Percentiles rank a stretch among this genome's conserved stretches.
These are phyloP conservation scores for Styela clava DNA, from an alignment of 23 tunicate genomes.

Conservation along the genomic window DNA sequence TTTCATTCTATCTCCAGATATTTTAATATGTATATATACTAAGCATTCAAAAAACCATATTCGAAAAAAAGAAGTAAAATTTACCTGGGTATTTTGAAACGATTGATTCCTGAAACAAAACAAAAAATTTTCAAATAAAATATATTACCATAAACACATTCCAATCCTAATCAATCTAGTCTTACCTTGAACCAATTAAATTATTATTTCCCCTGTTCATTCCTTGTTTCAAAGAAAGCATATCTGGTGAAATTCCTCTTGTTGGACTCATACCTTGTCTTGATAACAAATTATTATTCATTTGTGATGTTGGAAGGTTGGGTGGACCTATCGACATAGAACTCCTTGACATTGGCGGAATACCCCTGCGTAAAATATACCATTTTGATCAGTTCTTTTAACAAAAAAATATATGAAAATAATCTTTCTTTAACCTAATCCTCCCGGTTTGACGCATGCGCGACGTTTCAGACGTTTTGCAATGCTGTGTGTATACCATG, in stretches of 20 bases:
- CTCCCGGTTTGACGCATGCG: no score
- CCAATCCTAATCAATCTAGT: not conserved
- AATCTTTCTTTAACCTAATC: not conserved
- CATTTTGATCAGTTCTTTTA: no score
- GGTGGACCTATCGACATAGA: constrained; percentile 41
- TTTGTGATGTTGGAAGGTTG: constrained; percentile 36
- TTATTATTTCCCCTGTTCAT: constrained; percentile 3
- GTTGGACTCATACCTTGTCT: constrained; percentile 82
- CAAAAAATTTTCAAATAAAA: not conserved
- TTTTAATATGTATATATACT: no score
- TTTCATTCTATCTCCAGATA: no score
- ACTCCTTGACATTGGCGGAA: constrained; percentile 58
- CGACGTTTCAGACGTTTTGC: no score
- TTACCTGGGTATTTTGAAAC: constrained; percentile 58
- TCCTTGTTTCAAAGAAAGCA: constrained; percentile 50
- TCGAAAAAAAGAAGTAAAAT: no score
- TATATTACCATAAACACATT: not conserved
- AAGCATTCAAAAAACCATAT: no score
- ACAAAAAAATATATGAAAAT: not conserved
- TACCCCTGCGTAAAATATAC: constrained; percentile 52
- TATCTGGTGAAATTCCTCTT: constrained; percentile 68
- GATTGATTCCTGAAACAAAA: constrained; percentile 67
- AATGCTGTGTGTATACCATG: no score
- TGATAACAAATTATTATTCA: constrained; percentile 37
- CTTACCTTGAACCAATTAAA: constrained; percentile 48